A percentile compares a stretch with the other conserved stretches of the same genome.
phyloP scores from a whole-genome alignment of 1,140 invertebrate genomes.

The Drosophila pseudoananassae region DNA sequence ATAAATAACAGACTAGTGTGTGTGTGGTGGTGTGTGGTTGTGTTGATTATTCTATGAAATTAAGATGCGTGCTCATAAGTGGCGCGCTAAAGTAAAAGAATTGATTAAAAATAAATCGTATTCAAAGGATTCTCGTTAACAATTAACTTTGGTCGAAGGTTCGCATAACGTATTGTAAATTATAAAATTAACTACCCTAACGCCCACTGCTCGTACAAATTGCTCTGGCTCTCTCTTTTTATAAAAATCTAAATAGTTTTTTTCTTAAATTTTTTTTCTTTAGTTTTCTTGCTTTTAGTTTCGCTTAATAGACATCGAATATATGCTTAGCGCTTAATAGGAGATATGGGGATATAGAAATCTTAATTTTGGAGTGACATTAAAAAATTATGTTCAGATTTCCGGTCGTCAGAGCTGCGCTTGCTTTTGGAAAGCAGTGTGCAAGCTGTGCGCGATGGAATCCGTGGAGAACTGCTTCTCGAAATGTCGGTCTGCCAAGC shows the following conservation, averaged over 20 bases:
- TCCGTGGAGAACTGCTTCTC: constrained; percentile 23
- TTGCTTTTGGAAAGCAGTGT: constrained; percentile 46
- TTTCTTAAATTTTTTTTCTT: constrained; percentile 25
- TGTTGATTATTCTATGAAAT: constrained; percentile 48
- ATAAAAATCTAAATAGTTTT: constrained; percentile 57
- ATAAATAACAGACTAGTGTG: constrained; percentile 81
- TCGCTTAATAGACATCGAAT: constrained; percentile 69
- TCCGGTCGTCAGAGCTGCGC: constrained; percentile 10
- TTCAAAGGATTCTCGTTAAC: constrained; percentile 63
- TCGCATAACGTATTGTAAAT: constrained; percentile 63
- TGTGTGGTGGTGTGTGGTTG: constrained; percentile 53
- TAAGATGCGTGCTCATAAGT: constrained; percentile 52
- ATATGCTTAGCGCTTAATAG: constrained; percentile 61
- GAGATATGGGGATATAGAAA: constrained; percentile 47
- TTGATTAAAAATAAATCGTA: constrained; percentile 61
- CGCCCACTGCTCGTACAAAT: constrained; percentile 65
- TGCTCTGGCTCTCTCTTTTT: constrained; percentile 27
- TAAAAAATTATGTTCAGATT: constrained; percentile 15
- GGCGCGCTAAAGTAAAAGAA: constrained; percentile 48
- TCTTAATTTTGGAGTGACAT: constrained; percentile 47
- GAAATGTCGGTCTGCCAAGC: constrained; percentile 38
- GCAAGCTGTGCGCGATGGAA: constrained; percentile 4
- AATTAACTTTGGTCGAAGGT: constrained; percentile 76
- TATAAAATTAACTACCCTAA: constrained; percentile 76
- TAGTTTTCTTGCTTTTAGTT: constrained; percentile 28